Evolutionary conservation across 1,140 invertebrate species (phyloP).

Genomic region (Phymastichus coffea): DNA sequence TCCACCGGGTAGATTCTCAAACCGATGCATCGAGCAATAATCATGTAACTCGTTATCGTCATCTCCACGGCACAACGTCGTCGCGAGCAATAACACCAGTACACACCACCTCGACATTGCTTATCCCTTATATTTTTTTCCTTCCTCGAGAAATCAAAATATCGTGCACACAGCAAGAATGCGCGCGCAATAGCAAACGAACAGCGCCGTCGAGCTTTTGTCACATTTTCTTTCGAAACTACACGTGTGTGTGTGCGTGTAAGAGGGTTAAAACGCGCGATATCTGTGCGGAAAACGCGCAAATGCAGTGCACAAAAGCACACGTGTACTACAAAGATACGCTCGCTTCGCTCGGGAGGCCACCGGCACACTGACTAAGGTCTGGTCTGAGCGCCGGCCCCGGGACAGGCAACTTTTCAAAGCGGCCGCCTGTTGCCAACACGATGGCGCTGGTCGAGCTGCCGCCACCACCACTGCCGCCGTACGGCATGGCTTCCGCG

Average conservation of each 20-base stretch:
- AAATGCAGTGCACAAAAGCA: too few relatives aligned
- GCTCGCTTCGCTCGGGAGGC: background rate
- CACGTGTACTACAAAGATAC: too few relatives aligned
- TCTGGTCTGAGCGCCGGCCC: background rate
- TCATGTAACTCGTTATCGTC: constrained; percentile 48
- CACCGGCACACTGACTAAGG: constrained; percentile 7
- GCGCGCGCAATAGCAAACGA: too few relatives aligned
- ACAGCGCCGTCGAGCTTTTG: too few relatives aligned
- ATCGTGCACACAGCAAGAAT: too few relatives aligned
- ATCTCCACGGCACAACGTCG: constrained; percentile 10
- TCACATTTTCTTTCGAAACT: too few relatives aligned
- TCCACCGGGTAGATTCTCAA: constrained; percentile 46
- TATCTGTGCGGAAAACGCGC: too few relatives aligned
- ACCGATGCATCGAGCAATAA: constrained; percentile 51
- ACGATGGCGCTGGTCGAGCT: background rate
- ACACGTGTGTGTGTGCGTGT: too few relatives aligned
- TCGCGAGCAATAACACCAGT: background rate
- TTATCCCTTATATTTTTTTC: background rate
- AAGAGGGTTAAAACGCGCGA: too few relatives aligned
- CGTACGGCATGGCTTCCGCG: too few relatives aligned
- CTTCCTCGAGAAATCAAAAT: too few relatives aligned
- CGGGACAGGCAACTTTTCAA: background rate
- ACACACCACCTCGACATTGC: background rate
- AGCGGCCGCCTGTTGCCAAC: constrained; percentile 5
- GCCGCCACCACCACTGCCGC: too few relatives aligned